Evolutionary conservation across 2,797 vertebrate genomes (phyloP).

Genomic region (Orientallactaga sibirica): DNA sequence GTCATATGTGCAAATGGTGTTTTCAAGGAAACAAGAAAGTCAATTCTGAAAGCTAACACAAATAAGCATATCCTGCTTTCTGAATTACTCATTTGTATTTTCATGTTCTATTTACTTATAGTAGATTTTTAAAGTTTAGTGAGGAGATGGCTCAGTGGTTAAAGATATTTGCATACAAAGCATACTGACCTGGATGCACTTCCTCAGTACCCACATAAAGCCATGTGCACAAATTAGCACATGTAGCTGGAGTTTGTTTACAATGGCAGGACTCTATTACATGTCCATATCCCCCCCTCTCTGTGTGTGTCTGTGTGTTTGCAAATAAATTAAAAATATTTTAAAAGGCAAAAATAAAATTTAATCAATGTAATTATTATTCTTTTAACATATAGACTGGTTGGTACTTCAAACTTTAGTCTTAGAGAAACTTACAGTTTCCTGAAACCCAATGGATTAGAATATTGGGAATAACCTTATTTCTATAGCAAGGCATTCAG

Average conservation of each 20-base stretch:
- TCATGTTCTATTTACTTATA: slow-evolving; percentile 28
- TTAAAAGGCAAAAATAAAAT: not conserved
- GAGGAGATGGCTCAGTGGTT: too few species aligned
- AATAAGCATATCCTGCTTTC: not conserved
- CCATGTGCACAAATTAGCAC: too few species aligned
- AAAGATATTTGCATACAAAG: too few species aligned
- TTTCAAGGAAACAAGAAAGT: not conserved
- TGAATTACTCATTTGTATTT: not conserved
- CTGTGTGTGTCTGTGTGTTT: too few species aligned
- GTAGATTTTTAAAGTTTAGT: not conserved
- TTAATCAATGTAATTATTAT: not conserved
- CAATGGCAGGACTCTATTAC: too few species aligned
- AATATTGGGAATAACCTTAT: slow-evolving; percentile 5
- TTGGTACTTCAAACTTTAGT: slow-evolving; percentile 22
- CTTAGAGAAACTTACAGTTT: slow-evolving; percentile 1
- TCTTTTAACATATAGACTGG: not conserved
- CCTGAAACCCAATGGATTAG: not conserved
- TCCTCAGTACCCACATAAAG: too few species aligned
- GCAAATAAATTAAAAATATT: too few species aligned
- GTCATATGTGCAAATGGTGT: not conserved
- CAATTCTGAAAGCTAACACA: not conserved
- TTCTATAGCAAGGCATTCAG: not conserved
- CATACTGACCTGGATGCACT: too few species aligned
- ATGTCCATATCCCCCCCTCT: not conserved
- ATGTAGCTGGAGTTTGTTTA: too few species aligned